These are phyloP conservation scores for Coregonus suidteri DNA, from an alignment of 2,797 vertebrate genomes.

Conservation along the genomic window DNA sequence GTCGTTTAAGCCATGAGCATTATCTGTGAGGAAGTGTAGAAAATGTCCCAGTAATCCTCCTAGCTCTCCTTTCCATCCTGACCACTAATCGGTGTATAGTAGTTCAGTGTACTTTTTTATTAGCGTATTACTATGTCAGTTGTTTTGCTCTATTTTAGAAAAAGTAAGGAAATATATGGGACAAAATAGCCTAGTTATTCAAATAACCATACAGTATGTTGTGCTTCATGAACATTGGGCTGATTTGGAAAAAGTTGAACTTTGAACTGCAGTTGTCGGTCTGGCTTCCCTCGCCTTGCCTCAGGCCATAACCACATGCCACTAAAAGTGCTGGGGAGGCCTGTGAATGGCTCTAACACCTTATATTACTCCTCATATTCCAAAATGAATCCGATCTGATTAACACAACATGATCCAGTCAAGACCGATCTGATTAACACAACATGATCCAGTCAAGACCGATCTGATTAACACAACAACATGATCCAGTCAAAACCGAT, in stretches of 20 bases:
- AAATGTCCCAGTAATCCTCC: no score
- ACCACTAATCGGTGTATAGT: no score
- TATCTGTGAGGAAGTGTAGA: no score
- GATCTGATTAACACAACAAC: not conserved
- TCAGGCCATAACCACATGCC: not conserved
- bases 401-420: not conserved
- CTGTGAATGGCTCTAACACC: not conserved
- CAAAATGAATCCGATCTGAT: not conserved
- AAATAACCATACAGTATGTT: slow-evolving; percentile 22
- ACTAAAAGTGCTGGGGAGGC: not conserved
- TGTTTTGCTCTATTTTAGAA: not conserved
- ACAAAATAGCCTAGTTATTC: slow-evolving; percentile 3
- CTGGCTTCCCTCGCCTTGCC: not conserved
- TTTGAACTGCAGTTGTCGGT: not conserved
- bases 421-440: not conserved
- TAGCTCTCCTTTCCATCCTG: no score
- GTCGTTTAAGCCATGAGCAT: no score
- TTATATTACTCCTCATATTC: not conserved
- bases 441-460: no score
- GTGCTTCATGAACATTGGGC: slow-evolving; percentile 8
- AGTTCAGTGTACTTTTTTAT: no score
- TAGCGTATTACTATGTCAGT: no score
- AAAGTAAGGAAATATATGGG: slow-evolving; percentile 8
- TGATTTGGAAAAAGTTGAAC: not conserved
- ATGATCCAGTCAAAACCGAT: no score